A percentile compares a stretch with the other conserved stretches of the same genome.
Evolutionary conservation across 1,140 invertebrate species (phyloP).

Genomic region (Pantala flavescens): DNA sequence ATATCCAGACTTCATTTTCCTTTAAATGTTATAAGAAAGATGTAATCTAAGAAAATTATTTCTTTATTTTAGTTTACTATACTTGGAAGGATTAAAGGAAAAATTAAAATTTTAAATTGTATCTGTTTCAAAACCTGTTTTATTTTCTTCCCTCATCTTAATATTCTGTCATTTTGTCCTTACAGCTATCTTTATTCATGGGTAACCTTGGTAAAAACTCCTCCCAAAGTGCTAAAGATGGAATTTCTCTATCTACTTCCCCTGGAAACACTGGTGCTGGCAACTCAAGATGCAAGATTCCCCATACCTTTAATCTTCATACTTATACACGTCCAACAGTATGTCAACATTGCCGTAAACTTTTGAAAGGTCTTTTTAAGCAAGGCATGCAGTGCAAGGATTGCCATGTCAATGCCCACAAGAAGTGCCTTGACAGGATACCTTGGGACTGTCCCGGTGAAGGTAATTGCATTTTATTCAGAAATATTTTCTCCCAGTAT

Average conservation of each 20-base stretch:
- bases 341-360: constrained; percentile 90
- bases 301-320: constrained; percentile 85
- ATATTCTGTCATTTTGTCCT: background rate
- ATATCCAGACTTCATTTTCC: too few relatives aligned
- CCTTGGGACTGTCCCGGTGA: constrained; percentile 94
- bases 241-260: background rate
- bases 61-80: too few relatives aligned
- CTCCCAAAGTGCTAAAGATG: background rate
- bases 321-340: constrained; percentile 92
- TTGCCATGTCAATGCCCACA: constrained; percentile 96
- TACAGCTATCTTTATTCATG: background rate
- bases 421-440: constrained; percentile 89
- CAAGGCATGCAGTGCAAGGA: constrained; percentile 97
- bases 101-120: too few relatives aligned
- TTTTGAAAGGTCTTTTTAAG: constrained; percentile 89
- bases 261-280: background rate
- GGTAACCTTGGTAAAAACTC: background rate
- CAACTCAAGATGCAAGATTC: constrained; percentile 53
- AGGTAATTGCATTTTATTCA: constrained; percentile 14
- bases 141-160: too few relatives aligned
- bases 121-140: too few relatives aligned
- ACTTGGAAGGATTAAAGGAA: too few relatives aligned
- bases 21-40: too few relatives aligned
- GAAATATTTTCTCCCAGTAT: constrained; percentile 29
- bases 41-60: too few relatives aligned